Conservation (phyloP, 2,888 invertebrate species). For the Lepidocyrtinus sp. region DNA sequence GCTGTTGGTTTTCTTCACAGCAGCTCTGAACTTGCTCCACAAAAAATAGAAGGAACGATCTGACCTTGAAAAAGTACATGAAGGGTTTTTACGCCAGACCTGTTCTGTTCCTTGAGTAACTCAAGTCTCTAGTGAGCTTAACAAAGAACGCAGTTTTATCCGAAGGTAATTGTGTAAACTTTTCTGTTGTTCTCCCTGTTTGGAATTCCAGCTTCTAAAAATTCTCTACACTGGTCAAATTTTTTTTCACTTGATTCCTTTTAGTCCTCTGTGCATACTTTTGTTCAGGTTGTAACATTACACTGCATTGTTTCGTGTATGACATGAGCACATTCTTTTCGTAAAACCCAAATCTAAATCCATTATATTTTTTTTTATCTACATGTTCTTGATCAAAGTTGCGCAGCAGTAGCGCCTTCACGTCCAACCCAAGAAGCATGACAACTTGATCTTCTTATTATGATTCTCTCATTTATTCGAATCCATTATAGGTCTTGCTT, state of each 20-base stretch:
- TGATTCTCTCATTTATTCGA: constrained; percentile 8
- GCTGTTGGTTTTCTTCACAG: neutral
- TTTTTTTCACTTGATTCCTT: neutral
- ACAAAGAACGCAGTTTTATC: constrained; percentile 7
- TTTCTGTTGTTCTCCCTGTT: neutral
- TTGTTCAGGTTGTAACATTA: neutral
- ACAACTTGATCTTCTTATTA: constrained; percentile 17
- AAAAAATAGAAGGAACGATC: neutral
- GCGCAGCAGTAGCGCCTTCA: neutral
- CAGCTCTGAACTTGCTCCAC: neutral
- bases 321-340: constrained; percentile 18
- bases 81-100: neutral
- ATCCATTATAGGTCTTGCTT: neutral
- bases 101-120: neutral
- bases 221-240: neutral
- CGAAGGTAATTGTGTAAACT: constrained; percentile 3
- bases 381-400: neutral
- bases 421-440: neutral
- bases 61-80: constrained; percentile 20
- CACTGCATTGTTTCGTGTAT: neutral
- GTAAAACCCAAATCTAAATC: neutral
- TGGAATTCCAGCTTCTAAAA: neutral
- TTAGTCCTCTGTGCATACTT: neutral
- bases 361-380: constrained; percentile 6
- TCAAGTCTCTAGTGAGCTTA: neutral